A percentile compares a stretch with the other conserved stretches of the same genome.
phyloP scores from a whole-genome alignment of 2,888 invertebrate genomes.

The Drosophila anomalata region DNA sequence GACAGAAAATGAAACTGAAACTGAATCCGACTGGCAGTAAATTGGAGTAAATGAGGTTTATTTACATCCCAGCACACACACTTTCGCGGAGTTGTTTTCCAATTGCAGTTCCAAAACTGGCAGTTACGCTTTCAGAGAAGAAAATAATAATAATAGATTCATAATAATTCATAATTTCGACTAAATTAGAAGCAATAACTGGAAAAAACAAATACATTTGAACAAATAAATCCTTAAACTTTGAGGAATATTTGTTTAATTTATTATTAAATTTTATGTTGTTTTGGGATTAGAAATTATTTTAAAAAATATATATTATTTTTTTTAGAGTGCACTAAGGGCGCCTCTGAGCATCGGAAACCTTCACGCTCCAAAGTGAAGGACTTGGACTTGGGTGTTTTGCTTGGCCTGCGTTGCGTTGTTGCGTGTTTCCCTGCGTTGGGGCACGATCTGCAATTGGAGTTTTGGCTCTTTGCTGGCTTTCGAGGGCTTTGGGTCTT shows the following conservation, averaged over 20 bases:
- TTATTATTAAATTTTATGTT: no score
- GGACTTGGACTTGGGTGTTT: conserved; percentile 56
- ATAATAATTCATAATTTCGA: neutral
- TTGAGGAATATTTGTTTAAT: no score
- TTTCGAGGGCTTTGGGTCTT: conserved; percentile 21
- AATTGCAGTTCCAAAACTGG: conserved; percentile 26
- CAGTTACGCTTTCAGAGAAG: conserved; percentile 43
- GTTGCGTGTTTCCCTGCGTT: conserved; percentile 49
- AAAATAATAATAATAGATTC: neutral
- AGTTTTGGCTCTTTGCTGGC: conserved; percentile 8
- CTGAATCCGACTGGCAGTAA: conserved; percentile 62
- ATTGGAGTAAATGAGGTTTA: conserved; percentile 73
- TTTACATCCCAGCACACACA: conserved; percentile 51
- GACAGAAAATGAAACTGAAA: conserved; percentile 65
- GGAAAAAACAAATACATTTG: no score
- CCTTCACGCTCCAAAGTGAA: conserved; percentile 77
- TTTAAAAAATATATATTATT: neutral
- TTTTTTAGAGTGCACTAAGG: conserved; percentile 44
- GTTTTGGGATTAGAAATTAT: neutral
- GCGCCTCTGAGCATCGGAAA: conserved; percentile 58
- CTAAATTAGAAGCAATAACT: no score
- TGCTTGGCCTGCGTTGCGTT: conserved; percentile 51
- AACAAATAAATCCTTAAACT: no score
- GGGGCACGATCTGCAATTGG: conserved; percentile 38
- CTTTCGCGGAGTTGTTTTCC: conserved; percentile 34